Evolutionary conservation across 2,113 vertebrate genomes (phyloP).

Genomic region (Chaenogobius annularis): DNA sequence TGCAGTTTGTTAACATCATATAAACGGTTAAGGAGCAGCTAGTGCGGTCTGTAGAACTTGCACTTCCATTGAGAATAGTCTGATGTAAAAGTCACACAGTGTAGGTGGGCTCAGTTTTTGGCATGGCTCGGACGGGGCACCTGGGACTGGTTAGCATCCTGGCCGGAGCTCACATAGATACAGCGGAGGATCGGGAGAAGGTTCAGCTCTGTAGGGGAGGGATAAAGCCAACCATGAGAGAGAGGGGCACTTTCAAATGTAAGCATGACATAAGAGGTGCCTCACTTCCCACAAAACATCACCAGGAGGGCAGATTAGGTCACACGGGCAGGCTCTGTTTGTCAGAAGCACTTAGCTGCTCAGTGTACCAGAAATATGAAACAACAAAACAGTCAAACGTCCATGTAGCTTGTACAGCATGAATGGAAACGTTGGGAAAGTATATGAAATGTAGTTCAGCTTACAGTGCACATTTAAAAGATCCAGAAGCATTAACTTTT

Average conservation of each 20-base stretch:
- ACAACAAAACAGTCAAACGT: background rate
- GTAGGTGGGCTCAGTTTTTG: slow-evolving; percentile 61
- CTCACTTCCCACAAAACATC: slow-evolving; percentile 29
- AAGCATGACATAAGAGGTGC: slow-evolving; percentile 41
- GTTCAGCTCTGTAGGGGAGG: slow-evolving; percentile 62
- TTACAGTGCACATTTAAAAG: too few species aligned
- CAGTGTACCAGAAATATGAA: background rate
- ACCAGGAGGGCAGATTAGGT: slow-evolving; percentile 28
- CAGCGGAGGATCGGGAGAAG: slow-evolving; percentile 64
- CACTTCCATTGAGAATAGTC: slow-evolving; percentile 25
- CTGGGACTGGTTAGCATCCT: slow-evolving; percentile 69
- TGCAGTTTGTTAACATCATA: slow-evolving; percentile 53
- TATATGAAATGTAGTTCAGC: too few species aligned
- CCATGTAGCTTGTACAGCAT: background rate
- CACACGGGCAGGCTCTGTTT: slow-evolving; percentile 9
- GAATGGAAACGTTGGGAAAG: too few species aligned
- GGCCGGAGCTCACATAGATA: slow-evolving; percentile 42
- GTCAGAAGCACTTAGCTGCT: background rate
- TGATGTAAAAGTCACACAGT: slow-evolving; percentile 35
- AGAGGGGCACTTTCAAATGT: slow-evolving; percentile 44
- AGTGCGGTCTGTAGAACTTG: slow-evolving; percentile 13
- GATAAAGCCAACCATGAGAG: slow-evolving; percentile 48
- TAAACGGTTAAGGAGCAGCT: slow-evolving; percentile 43
- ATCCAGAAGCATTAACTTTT: too few species aligned
- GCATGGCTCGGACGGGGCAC: slow-evolving; percentile 49